Evolutionary conservation across 2,888 invertebrate genomes (phyloP).

Genomic region (Spatulosminthurus flaviceps): DNA sequence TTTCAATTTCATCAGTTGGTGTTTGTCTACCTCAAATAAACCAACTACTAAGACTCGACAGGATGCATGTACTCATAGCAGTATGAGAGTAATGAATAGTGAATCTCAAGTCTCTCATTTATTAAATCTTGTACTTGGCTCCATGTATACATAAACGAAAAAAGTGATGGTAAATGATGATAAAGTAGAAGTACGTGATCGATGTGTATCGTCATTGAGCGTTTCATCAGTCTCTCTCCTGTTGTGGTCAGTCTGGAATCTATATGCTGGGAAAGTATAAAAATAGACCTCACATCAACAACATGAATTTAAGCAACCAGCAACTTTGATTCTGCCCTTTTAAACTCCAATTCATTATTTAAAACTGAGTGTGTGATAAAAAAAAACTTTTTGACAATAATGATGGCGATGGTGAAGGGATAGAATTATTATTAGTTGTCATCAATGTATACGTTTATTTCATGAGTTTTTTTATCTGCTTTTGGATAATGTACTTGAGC

Average conservation of each 20-base stretch:
- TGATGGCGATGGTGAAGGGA: not conserved
- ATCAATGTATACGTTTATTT: not conserved
- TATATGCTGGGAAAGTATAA: not conserved
- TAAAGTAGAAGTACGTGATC: conserved; percentile 4
- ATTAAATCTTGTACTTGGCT: not conserved
- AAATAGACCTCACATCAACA: conserved; percentile 6
- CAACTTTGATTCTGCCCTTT: too few species aligned
- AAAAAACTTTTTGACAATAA: not conserved
- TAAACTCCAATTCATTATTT: not conserved
- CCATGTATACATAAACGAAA: not conserved
- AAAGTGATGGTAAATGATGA: not conserved
- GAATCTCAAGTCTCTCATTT: not conserved
- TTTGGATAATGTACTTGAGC: too few species aligned
- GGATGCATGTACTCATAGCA: not conserved
- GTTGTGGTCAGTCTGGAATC: not conserved
- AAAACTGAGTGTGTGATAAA: not conserved
- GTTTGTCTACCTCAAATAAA: too few species aligned
- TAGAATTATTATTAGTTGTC: not conserved
- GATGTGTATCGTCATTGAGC: not conserved
- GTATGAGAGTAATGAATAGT: not conserved
- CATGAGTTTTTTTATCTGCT: too few species aligned
- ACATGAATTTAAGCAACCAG: too few species aligned
- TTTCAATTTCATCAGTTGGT: not conserved
- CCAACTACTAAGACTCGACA: too few species aligned
- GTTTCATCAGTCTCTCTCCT: not conserved